Evolutionary conservation across 2,113 vertebrate genomes (phyloP).

Genomic region (Turnix velox): DNA sequence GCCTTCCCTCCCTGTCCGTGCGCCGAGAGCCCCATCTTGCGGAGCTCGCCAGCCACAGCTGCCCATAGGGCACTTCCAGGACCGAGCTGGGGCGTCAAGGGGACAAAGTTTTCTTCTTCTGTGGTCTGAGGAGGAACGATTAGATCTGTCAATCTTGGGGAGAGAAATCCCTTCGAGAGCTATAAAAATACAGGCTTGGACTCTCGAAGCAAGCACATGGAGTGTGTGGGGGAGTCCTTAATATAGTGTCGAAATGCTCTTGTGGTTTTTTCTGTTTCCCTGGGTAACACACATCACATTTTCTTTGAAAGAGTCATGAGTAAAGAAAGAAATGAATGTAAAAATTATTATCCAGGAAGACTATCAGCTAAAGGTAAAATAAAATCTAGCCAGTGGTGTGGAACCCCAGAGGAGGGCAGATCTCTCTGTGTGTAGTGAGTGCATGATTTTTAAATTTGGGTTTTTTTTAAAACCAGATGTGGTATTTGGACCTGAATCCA

Average conservation of each 20-base stretch:
- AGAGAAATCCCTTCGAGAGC: not conserved
- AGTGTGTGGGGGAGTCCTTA: accelerated
- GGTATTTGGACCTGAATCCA: not conserved
- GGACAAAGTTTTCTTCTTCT: accelerated
- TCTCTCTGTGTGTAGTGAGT: not conserved
- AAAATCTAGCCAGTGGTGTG: no score
- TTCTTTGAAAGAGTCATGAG: not conserved
- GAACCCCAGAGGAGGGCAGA: not conserved
- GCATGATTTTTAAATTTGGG: not conserved
- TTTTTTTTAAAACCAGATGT: not conserved
- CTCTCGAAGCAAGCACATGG: not conserved
- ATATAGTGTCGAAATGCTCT: accelerated
- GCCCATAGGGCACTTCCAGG: accelerated
- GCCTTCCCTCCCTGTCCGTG: not conserved
- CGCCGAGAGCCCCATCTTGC: not conserved
- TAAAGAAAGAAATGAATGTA: not conserved
- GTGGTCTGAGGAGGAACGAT: accelerated
- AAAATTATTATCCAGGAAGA: not conserved
- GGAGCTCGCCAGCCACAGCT: accelerated
- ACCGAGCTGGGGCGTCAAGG: accelerated
- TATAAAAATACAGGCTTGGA: not conserved
- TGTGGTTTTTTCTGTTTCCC: not conserved
- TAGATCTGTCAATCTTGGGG: not conserved
- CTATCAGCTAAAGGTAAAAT: not conserved
- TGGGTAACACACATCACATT: accelerated